These are phyloP conservation scores for Holacanthella duospinosa DNA, from an alignment of 2,888 invertebrate genomes.

Conservation along the genomic window DNA sequence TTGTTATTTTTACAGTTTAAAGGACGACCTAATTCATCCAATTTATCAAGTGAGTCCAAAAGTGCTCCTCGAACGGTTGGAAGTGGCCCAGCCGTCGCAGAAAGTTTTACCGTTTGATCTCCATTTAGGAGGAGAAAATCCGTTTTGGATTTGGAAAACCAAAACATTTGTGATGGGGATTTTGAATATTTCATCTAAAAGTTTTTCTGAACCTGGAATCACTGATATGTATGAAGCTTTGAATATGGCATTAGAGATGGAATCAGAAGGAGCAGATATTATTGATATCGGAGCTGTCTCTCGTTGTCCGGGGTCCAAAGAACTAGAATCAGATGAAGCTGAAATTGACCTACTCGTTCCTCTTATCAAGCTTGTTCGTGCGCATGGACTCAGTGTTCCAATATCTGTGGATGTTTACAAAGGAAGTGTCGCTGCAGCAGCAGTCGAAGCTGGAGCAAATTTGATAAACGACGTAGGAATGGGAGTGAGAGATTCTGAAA, in stretches of 20 bases:
- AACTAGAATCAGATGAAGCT: background rate
- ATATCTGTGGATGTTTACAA: background rate
- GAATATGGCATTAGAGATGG: background rate
- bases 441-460: background rate
- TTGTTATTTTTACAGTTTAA: background rate
- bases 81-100: background rate
- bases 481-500: background rate
- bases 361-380: background rate
- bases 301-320: background rate
- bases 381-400: background rate
- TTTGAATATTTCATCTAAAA: background rate
- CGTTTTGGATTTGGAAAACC: background rate
- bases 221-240: background rate
- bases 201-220: background rate
- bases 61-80: background rate
- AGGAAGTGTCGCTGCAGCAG: background rate
- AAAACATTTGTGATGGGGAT: background rate
- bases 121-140: background rate
- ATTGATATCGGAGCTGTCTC: constrained; percentile 1
- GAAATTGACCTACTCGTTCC: background rate
- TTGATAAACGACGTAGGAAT: background rate
- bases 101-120: background rate
- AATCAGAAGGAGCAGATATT: background rate
- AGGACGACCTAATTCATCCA: background rate
- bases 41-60: background rate